These are phyloP conservation scores for Plodia interpunctella DNA, from an alignment of 1,140 invertebrate genomes.

Conservation along the genomic window DNA sequence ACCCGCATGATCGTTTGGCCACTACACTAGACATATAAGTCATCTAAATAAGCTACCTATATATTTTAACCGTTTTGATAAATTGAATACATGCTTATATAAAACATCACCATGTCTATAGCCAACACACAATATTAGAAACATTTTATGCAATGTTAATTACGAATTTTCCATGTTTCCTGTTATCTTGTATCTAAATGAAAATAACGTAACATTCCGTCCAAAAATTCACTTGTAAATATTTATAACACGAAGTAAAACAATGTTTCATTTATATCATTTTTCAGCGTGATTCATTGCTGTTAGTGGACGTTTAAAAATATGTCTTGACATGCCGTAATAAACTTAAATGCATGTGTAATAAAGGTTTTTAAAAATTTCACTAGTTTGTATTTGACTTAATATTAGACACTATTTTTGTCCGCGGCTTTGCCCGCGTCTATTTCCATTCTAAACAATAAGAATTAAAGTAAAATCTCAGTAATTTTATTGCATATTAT, in stretches of 20 bases:
- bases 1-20: too few species aligned
- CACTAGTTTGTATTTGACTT: not conserved
- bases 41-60: too few species aligned
- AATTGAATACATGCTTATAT: too few species aligned
- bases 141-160: not conserved
- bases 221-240: slow-evolving; percentile 2
- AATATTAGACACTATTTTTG: not conserved
- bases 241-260: slow-evolving; percentile 6
- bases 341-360: not conserved
- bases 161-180: not conserved
- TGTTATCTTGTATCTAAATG: not conserved
- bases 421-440: too few species aligned
- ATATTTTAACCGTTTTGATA: too few species aligned
- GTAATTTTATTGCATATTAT: too few species aligned
- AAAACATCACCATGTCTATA: too few species aligned
- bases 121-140: not conserved
- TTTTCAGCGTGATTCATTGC: slow-evolving; percentile 5
- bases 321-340: not conserved
- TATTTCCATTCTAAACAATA: too few species aligned
- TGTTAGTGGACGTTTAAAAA: slow-evolving; percentile 1
- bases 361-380: not conserved
- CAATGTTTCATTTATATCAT: slow-evolving; percentile 4
- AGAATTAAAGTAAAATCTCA: too few species aligned
- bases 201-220: not conserved
- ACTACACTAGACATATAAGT: too few species aligned